Evolutionary conservation across 2,113 vertebrate genomes (phyloP).

Genomic region (Nannospalax galili): DNA sequence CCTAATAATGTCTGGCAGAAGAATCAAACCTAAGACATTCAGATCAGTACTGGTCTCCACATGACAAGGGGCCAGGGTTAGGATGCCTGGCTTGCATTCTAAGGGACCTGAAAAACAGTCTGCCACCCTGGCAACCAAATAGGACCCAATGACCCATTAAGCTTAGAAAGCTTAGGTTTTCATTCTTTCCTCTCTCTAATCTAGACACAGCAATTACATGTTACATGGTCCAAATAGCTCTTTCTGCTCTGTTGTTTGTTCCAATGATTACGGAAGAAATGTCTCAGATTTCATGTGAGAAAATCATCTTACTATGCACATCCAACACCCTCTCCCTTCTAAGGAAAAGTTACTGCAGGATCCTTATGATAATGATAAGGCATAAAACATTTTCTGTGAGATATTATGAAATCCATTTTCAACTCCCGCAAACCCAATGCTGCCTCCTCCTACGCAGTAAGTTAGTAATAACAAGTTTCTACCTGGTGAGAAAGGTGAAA

Average conservation of each 20-base stretch:
- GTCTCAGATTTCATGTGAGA: constrained; percentile 44
- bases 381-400: constrained; percentile 11
- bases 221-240: not conserved
- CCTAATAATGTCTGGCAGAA: not conserved
- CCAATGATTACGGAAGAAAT: not conserved
- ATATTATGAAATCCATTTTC: not conserved
- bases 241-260: not conserved
- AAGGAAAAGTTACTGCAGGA: not conserved
- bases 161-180: not conserved
- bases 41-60: not conserved
- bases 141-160: not conserved
- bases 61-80: not conserved
- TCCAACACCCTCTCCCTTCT: not conserved
- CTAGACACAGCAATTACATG: constrained; percentile 3
- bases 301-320: constrained; percentile 23
- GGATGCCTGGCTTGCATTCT: not conserved
- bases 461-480: not conserved
- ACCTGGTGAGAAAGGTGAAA: not conserved
- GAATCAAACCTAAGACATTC: not conserved
- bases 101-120: not conserved
- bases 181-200: not conserved
- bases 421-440: not conserved
- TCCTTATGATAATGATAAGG: not conserved
- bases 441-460: not conserved
- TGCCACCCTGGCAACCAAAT: not conserved